Evolutionary conservation across 2,888 invertebrate genomes (phyloP).

Genomic region (Petrolisthes cinctipes): DNA sequence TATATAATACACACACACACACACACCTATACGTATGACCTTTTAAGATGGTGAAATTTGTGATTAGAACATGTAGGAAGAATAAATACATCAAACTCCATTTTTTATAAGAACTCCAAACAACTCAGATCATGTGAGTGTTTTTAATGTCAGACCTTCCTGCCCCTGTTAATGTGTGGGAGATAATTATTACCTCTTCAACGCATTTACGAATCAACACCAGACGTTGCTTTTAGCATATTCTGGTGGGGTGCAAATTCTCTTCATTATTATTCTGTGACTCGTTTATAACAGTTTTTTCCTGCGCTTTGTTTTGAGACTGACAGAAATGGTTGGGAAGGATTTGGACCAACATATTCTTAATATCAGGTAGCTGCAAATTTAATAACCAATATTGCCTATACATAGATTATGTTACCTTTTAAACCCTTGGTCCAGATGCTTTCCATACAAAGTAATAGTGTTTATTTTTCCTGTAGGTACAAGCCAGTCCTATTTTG

Average conservation of each 20-base stretch:
- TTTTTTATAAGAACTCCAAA: neutral
- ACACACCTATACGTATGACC: neutral
- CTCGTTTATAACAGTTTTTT: neutral
- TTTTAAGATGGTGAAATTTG: neutral
- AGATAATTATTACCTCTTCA: neutral
- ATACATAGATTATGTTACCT: neutral
- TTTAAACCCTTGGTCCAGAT: conserved; percentile 31
- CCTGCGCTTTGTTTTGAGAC: conserved; percentile 37
- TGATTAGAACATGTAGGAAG: neutral
- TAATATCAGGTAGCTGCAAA: neutral
- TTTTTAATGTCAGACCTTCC: neutral
- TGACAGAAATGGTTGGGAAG: conserved; percentile 22
- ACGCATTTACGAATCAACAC: conserved; percentile 1
- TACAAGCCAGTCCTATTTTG: conserved; percentile 38
- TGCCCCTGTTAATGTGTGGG: neutral
- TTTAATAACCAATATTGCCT: conserved; percentile 10
- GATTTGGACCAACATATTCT: conserved; percentile 37
- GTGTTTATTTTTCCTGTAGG: conserved; percentile 25
- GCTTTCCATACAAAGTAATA: conserved; percentile 27
- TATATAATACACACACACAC: neutral
- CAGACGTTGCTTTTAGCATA: conserved; percentile 28
- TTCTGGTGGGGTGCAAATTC: conserved; percentile 15
- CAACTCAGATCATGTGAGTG: no score
- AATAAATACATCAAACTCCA: conserved; percentile 5
- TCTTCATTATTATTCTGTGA: neutral